Evolutionary conservation across 1,140 invertebrate species (phyloP).

Genomic region (Apocrypta bakeri): DNA sequence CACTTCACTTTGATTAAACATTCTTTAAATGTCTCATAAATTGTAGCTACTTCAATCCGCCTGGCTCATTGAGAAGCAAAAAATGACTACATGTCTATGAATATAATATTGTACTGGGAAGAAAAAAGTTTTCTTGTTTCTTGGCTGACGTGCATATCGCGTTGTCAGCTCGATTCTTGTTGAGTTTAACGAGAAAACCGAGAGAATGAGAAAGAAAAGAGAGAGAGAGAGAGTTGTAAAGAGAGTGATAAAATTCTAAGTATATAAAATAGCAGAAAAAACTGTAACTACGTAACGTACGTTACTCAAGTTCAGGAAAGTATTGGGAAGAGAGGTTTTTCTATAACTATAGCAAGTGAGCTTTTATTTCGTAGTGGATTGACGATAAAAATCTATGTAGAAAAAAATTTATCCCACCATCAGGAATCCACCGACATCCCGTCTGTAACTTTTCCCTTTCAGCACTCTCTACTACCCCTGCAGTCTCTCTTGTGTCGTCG

Average conservation of each 20-base stretch:
- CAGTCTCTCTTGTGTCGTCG: neutral
- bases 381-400: too few species aligned
- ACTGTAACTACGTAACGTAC: neutral
- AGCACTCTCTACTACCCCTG: constrained; percentile 14
- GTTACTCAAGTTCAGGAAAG: neutral
- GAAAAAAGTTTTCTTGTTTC: constrained; percentile 46
- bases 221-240: neutral
- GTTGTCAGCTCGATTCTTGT: constrained; percentile 11
- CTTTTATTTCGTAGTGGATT: too few species aligned
- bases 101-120: neutral
- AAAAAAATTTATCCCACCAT: too few species aligned
- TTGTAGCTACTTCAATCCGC: constrained; percentile 37
- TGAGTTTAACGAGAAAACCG: constrained; percentile 18
- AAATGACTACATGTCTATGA: neutral
- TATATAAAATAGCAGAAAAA: neutral
- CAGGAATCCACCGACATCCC: too few species aligned
- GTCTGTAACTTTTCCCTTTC: neutral
- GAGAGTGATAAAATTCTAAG: neutral
- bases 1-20: neutral
- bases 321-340: neutral
- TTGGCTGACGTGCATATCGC: neutral
- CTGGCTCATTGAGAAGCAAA: constrained; percentile 46
- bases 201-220: neutral
- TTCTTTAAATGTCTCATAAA: neutral
- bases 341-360: too few species aligned